Evolutionary conservation across 2,888 invertebrate species (phyloP).

Genomic region (Aromia moschata): DNA sequence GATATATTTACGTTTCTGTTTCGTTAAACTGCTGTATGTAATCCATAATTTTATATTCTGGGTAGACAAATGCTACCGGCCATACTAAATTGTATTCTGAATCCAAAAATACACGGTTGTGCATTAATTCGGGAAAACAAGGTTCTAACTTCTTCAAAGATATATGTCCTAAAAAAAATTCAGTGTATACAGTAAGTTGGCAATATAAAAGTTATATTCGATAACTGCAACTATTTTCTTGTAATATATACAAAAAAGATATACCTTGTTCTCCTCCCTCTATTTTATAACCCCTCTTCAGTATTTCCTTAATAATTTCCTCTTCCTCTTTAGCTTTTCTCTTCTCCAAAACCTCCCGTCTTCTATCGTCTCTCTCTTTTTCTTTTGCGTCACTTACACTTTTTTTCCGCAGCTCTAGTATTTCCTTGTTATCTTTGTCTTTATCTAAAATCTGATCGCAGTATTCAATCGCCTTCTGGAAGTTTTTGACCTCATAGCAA

Average conservation of each 20-base stretch:
- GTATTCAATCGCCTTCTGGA: slow-evolving; percentile 75
- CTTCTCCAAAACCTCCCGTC: slow-evolving; percentile 62
- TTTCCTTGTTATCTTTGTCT: slow-evolving; percentile 68
- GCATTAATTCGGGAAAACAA: slow-evolving; percentile 71
- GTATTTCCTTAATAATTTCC: slow-evolving; percentile 62
- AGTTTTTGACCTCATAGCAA: slow-evolving; percentile 72
- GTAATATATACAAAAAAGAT: too few relatives aligned
- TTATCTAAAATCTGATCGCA: slow-evolving; percentile 74
- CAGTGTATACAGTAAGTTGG: too few relatives aligned
- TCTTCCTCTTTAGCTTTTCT: slow-evolving; percentile 63
- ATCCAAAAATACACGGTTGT: slow-evolving; percentile 72
- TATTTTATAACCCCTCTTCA: slow-evolving; percentile 65
- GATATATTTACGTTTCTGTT: slow-evolving; percentile 66
- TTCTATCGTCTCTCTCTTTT: slow-evolving; percentile 67
- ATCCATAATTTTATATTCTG: slow-evolving; percentile 87
- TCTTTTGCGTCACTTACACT: slow-evolving; percentile 66
- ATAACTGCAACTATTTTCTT: too few relatives aligned
- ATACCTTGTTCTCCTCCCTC: slow-evolving; percentile 62
- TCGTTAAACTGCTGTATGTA: slow-evolving; percentile 85
- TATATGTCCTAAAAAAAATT: slow-evolving; percentile 47
- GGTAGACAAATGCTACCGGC: slow-evolving; percentile 91
- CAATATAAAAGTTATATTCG: too few relatives aligned
- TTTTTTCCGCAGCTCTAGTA: slow-evolving; percentile 66
- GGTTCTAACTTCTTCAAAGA: slow-evolving; percentile 70
- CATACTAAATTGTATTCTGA: slow-evolving; percentile 74